phyloP scores from a whole-genome alignment of 2,113 vertebrate genomes.

The Paramormyrops kingsleyae region DNA sequence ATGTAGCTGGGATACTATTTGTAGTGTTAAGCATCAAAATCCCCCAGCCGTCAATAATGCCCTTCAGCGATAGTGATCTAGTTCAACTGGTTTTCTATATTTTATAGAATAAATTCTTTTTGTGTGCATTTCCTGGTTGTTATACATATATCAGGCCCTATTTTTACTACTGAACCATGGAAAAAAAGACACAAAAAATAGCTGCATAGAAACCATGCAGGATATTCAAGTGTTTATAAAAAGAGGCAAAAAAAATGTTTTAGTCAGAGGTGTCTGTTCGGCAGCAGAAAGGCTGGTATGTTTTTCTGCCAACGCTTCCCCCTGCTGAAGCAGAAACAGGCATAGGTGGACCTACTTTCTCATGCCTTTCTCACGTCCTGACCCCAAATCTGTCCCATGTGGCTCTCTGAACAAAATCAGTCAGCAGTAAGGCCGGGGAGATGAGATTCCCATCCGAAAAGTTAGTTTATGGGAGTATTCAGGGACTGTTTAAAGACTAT shows the following conservation, averaged over 20 bases:
- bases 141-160: not conserved
- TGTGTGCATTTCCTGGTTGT: not conserved
- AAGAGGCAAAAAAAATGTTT: not conserved
- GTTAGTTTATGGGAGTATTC: not conserved
- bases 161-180: not conserved
- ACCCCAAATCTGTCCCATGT: not conserved
- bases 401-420: not conserved
- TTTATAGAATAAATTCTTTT: not conserved
- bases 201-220: not conserved
- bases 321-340: not conserved
- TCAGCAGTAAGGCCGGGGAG: slow-evolving; percentile 29
- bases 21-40: not conserved
- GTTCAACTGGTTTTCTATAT: not conserved
- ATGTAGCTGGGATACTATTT: not conserved
- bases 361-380: slow-evolving; percentile 4
- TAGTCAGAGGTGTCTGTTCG: not conserved
- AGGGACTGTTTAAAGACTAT: not conserved
- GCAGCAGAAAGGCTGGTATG: not conserved
- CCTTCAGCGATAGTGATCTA: not conserved
- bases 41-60: not conserved
- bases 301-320: not conserved
- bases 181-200: not conserved
- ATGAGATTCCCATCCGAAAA: slow-evolving; percentile 19
- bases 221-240: not conserved
- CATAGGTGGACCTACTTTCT: slow-evolving; percentile 7